Base-by-base conservation (phyloP, 2,113 vertebrate genomes). In the Coryphaenoides rupestris region DNA sequence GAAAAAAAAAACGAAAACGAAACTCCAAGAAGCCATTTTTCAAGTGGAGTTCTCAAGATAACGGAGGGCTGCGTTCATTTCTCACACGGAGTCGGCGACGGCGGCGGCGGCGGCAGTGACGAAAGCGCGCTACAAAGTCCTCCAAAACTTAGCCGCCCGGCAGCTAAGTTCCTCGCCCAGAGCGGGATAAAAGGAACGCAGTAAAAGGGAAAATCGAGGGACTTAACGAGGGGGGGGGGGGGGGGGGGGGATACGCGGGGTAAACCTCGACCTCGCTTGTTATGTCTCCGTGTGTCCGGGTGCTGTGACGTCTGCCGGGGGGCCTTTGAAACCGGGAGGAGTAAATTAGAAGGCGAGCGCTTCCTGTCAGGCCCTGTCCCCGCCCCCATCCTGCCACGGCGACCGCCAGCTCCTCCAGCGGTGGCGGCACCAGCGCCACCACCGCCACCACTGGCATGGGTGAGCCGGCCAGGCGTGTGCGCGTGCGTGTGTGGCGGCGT, bases 301-400 rank as follows among this genome's bases (percentile, higher is more conserved):
- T 69, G 83, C 79, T 68, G 72, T 72, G 71, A 69, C 70, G 55
- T 46, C 46, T 67, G 57, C 63, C 76, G n/a, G n/a, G n/a, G n/a
- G n/a, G 63, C 76, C 77, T 76, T 85, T 76, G 82, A 77, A 85
- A 86, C 70, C 76, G 21, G 21, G 24, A 19, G 40, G 7, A 24
- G n/a, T 54, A 77, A 87, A 88, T 86, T 78, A 88, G 73, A 85
- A 84, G 81, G 65, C 55, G 1, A 4, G 50, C 47, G 62, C 65
- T 55, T 68, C 24, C 84, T 71, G 50, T 60, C 14, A 16, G 68
- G 56, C 33, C 61, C 55, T 57, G 72, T 65, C 64, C 85, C 85
- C n/a, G n/a, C n/a, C 82, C 83, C 83, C 81, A 76, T 65, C 78
- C 55, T 55, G 55, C 58, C 14, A 72, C 86, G 77, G 19, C 80